phyloP scores from a whole-genome alignment of 2,113 vertebrate genomes.

The Heloderma charlesbogerti region DNA sequence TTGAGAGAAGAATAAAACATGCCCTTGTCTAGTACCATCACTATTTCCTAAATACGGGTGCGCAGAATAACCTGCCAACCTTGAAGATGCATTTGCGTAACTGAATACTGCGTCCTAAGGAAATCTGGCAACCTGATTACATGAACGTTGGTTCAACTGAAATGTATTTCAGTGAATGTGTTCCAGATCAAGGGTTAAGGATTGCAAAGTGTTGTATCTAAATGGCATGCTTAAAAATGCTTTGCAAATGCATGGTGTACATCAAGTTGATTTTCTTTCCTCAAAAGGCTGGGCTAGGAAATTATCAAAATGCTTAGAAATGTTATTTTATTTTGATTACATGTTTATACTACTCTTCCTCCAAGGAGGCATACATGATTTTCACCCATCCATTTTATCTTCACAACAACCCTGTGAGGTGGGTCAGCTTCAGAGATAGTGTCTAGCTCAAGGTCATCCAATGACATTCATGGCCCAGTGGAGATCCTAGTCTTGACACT shows the following conservation, averaged over 20 bases:
- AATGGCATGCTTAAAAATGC: not conserved
- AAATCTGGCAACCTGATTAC: slow-evolving; percentile 13
- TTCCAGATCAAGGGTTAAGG: not conserved
- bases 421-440: no score
- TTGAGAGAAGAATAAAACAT: not conserved
- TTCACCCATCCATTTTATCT: no score
- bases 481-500: not conserved
- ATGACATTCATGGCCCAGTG: not conserved
- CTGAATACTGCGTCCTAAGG: not conserved
- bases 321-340: no score
- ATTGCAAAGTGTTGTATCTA: not conserved
- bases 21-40: not conserved
- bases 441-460: no score
- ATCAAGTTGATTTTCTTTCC: not conserved
- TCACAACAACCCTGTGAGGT: no score
- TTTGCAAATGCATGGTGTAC: not conserved
- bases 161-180: not conserved
- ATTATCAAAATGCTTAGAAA: not conserved
- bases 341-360: no score
- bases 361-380: no score
- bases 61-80: slow-evolving; percentile 14
- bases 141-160: not conserved
- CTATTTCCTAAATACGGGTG: not conserved
- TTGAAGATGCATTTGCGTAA: not conserved
- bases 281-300: not conserved